Base-by-base conservation (phyloP, 1,140 invertebrate species). In the Carposina sasakii region DNA sequence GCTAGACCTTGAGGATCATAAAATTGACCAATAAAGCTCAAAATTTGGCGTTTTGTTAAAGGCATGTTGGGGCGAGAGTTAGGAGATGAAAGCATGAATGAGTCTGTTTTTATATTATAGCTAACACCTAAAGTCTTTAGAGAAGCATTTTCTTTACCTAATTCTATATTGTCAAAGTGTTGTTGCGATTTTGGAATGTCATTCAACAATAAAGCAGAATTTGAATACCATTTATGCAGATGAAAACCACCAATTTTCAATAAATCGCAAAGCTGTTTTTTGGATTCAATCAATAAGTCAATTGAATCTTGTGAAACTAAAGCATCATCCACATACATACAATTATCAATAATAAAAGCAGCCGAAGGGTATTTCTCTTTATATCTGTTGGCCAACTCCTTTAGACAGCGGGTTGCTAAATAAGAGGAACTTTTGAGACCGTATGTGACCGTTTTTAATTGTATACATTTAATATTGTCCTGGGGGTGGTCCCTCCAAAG, bases 361-460 rank as follows among this genome's bases (percentile, higher is more conserved):
- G 3, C 60, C 30, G 31, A 43, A 6, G 2, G 28, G 23, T 4
- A 30, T 28, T 23, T 52, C 19, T 19, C 45, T 10, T 10, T 54
- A 19, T 1, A 49, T 49, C 17, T 59, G 33, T 28, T 26, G 3
- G 63, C 63, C 10, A 75, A 30, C 43, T 70, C 41, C 8, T 63
- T 44, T 3, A 81, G 45, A 41, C 48, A 60, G 17, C 68, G 24
- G 5, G 53, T 68, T 1, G 74, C 63, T 28, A 67, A 37, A 51
- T 54, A 79, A 1, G 67, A 53, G 40, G 9, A 57, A 34, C 44
- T 49, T 37, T 46, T 52, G 9, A 58, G 15, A 9, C 61, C 61
- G 47, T 60, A 64, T 1, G 58, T 64, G 5, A 64, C 57, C 1
- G 30, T 52, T 12, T 44, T 44, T 39, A 52, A 10, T 39, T 52